These are phyloP conservation scores for Beris morrisii DNA, from an alignment of 2,888 invertebrate genomes.

Conservation along the genomic window DNA sequence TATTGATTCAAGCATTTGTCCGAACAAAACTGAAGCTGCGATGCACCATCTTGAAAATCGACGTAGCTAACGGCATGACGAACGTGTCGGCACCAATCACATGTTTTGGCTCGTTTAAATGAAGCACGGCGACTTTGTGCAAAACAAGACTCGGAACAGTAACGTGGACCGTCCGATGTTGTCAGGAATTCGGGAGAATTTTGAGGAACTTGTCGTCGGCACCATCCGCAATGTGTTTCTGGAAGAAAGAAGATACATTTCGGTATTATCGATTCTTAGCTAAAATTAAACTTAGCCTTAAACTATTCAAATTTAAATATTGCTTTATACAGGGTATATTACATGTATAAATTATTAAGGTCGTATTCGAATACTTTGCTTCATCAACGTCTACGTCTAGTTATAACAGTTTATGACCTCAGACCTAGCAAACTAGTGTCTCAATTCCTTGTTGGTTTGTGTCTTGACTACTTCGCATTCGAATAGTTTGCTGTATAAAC, in stretches of 20 bases:
- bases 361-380: too few relatives aligned
- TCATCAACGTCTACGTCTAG: too few relatives aligned
- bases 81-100: constrained; percentile 92
- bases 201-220: constrained; percentile 66
- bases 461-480: too few relatives aligned
- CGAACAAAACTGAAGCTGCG: constrained; percentile 87
- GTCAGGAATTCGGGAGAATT: constrained; percentile 60
- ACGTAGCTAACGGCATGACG: constrained; percentile 89
- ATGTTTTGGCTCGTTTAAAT: constrained; percentile 88
- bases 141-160: constrained; percentile 89
- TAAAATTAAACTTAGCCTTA: too few relatives aligned
- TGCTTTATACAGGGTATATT: too few relatives aligned
- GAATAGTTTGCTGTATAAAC: too few relatives aligned
- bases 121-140: constrained; percentile 85
- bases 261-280: too few relatives aligned
- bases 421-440: too few relatives aligned
- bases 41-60: constrained; percentile 88
- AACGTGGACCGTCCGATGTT: constrained; percentile 56
- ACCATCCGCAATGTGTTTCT: constrained; percentile 73
- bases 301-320: too few relatives aligned
- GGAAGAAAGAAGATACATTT: constrained; percentile 43
- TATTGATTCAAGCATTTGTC: constrained; percentile 94
- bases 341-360: too few relatives aligned
- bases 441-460: too few relatives aligned
- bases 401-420: too few relatives aligned